phyloP scores from a whole-genome alignment of 1,140 invertebrate species.

The Aphelenchoides besseyi region DNA sequence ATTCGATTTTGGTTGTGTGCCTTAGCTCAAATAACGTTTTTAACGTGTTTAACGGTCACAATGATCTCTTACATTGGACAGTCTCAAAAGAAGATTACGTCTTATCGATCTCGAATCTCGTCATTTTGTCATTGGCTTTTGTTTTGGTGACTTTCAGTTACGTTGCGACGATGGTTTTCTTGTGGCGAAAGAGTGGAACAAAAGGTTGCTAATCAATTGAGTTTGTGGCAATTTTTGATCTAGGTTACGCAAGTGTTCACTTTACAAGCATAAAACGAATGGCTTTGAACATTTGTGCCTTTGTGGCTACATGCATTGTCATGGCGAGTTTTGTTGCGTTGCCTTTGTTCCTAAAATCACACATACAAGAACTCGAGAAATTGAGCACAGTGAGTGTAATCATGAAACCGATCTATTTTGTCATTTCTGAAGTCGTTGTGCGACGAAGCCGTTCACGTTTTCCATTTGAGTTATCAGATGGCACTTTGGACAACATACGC shows the following conservation, averaged over 20 bases:
- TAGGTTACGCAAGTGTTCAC: slow-evolving; percentile 35
- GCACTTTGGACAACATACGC: slow-evolving; percentile 43
- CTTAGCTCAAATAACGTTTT: slow-evolving; percentile 47
- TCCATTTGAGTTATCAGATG: slow-evolving; percentile 40
- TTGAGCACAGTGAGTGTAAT: slow-evolving; percentile 23
- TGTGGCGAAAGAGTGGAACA: slow-evolving; percentile 34
- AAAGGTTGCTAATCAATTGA: slow-evolving; percentile 9
- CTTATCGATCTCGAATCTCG: slow-evolving; percentile 42
- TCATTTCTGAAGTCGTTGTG: slow-evolving; percentile 28
- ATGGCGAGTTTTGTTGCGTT: slow-evolving; percentile 42
- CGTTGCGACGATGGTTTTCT: slow-evolving; percentile 39
- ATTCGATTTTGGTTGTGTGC: slow-evolving; percentile 37
- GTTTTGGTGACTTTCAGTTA: slow-evolving; percentile 36
- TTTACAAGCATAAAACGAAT: slow-evolving; percentile 34
- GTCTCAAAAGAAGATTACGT: slow-evolving; percentile 43
- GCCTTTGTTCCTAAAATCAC: slow-evolving; percentile 38
- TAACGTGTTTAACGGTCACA: slow-evolving; percentile 41
- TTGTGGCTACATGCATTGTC: slow-evolving; percentile 40
- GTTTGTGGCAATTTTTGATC: slow-evolving; percentile 8
- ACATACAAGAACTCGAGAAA: slow-evolving; percentile 37
- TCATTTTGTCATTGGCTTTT: slow-evolving; percentile 44
- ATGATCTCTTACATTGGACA: slow-evolving; percentile 44
- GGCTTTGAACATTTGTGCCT: slow-evolving; percentile 37
- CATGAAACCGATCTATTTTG: background rate
- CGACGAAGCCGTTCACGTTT: slow-evolving; percentile 31